phyloP scores from a whole-genome alignment of 2,888 invertebrate genomes.

The Archaeoteleia sp. region DNA sequence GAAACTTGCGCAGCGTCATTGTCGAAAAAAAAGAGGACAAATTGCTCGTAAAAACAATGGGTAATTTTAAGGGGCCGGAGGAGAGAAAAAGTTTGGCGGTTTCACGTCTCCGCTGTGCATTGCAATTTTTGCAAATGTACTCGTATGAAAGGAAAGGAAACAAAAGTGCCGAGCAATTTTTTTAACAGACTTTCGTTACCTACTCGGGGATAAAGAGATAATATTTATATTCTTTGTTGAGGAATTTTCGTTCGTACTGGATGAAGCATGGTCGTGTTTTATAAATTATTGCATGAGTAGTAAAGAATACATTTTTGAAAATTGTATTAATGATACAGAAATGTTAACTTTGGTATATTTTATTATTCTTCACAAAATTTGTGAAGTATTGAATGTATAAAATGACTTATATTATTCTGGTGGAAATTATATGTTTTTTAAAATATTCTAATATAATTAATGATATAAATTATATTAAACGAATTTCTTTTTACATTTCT shows the following conservation, averaged over 20 bases:
- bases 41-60: conserved; percentile 11
- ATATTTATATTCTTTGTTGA: background rate
- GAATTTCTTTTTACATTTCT: too few relatives aligned
- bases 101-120: background rate
- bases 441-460: too few relatives aligned
- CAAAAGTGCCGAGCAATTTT: too few relatives aligned
- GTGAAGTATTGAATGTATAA: background rate
- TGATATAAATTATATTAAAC: too few relatives aligned
- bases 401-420: background rate
- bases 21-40: conserved; percentile 3
- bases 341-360: background rate
- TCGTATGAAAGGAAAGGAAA: background rate
- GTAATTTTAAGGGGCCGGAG: background rate
- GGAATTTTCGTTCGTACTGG: background rate
- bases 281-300: too few relatives aligned
- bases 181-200: too few relatives aligned
- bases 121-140: background rate
- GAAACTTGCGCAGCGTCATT: background rate
- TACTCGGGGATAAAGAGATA: too few relatives aligned
- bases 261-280: background rate
- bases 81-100: conserved; percentile 11
- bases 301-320: too few relatives aligned
- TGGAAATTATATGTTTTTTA: too few relatives aligned
- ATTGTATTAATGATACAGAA: background rate
- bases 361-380: background rate